Base-by-base conservation (phyloP, 92 coral and sea anemone genomes). In the Zoanthus solanderi region DNA sequence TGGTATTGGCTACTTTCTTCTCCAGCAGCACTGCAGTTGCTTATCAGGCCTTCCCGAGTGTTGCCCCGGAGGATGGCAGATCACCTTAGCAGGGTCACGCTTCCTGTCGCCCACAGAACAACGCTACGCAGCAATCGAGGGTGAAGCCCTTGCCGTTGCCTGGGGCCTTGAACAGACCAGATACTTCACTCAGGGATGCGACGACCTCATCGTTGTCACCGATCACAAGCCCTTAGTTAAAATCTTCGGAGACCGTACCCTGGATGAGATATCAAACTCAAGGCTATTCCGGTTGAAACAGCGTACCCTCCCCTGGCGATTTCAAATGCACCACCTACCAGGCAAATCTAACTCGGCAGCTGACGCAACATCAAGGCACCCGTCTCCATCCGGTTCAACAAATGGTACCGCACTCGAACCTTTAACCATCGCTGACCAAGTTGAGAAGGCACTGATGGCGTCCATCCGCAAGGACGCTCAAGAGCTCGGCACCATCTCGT, bases 111-210 rank as follows among this genome's bases (percentile, higher is more conserved):
- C 67, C 18, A n/a, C 67, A 17, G 67, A 60, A 60, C 67, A 60
- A n/a, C 17, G 67, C 17, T 60, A 60, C 67, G 67, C 67, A 17
- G 67, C 67, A 18, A 60, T 60, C 17, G 67, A 16, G 67, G 67
- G 67, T 60, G 67, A 60, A n/a, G 67, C 67, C 67, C 61, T 82
- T 8, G 87, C 87, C 23, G 53, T 83, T n/a, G 87, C 87, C 10
- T 83, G 78, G 87, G 87, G 77, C 12, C 87, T 83, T 34, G 87
- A 83, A 53, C 87, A 83, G n/a, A 63, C 78, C 3, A 75, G 78
- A 10, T 65, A 83, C 61, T 83, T 83, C 78, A 83, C 87, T 13
- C 78, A 83, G 73, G 87, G 89, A 6, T 86, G 89, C 71, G 84
- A 86, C 42, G 45, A 86, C 75, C 61, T 86, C 16, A 9, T 86